Conservation (phyloP, 2,888 invertebrate species). For the Holacanthella duospinosa region DNA sequence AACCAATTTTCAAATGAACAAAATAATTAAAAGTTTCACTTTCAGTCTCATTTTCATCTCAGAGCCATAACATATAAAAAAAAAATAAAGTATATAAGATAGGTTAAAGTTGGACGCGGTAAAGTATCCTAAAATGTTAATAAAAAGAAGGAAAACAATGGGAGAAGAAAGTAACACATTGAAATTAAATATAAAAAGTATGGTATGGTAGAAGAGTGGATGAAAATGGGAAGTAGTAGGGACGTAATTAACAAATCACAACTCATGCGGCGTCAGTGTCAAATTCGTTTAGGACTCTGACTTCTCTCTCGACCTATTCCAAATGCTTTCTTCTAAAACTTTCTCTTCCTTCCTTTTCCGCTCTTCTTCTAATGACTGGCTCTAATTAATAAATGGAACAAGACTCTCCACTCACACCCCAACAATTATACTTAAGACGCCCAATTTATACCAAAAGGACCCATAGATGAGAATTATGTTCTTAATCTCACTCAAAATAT, state of each 20-base stretch:
- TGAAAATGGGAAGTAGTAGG: background rate
- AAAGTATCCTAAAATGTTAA: too few species aligned
- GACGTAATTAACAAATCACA: constrained; percentile 9
- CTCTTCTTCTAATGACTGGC: constrained; percentile 31
- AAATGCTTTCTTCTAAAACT: background rate
- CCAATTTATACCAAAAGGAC: background rate
- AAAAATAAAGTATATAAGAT: too few species aligned
- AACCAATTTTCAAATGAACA: too few species aligned
- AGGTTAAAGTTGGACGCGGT: too few species aligned
- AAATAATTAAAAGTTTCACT: too few species aligned
- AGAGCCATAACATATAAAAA: too few species aligned
- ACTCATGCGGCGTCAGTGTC: constrained; percentile 5
- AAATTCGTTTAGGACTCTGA: constrained; percentile 4
- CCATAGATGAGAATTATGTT: background rate
- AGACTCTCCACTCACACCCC: background rate
- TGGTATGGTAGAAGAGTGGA: background rate
- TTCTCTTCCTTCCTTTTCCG: constrained; percentile 17
- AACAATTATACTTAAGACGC: background rate
- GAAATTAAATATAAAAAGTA: background rate
- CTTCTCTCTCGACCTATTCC: background rate
- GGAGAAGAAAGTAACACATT: background rate
- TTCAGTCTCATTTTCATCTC: too few species aligned
- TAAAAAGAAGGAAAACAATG: background rate
- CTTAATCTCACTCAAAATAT: too few species aligned
- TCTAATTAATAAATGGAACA: constrained; percentile 32